Percentiles rank a stretch among this genome's conserved stretches.
phyloP scores from a whole-genome alignment of 2,888 invertebrate species.

The Drosophila atripex region DNA sequence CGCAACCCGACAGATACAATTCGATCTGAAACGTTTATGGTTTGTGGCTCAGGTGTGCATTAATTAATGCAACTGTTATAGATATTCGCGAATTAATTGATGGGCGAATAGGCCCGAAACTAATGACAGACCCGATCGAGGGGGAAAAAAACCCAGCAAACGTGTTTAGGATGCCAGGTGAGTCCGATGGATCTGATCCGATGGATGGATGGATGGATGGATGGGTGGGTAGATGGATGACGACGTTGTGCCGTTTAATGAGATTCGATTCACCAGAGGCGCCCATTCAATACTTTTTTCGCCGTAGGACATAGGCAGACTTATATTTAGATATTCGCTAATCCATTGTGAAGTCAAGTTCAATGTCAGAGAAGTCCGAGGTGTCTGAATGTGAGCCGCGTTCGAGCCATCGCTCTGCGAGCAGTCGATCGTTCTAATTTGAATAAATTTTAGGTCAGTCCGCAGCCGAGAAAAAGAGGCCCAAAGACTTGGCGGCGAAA shows the following conservation, averaged over 20 bases:
- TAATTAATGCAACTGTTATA: conserved; percentile 34
- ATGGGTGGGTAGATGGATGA: conserved; percentile 25
- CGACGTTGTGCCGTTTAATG: conserved; percentile 60
- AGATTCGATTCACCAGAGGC: conserved; percentile 44
- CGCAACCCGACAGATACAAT: too few relatives aligned
- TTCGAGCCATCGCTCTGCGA: background rate
- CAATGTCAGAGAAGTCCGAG: background rate
- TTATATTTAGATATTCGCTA: conserved; percentile 22
- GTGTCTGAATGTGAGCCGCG: conserved; percentile 15
- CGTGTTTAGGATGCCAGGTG: conserved; percentile 26
- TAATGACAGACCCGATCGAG: conserved; percentile 10
- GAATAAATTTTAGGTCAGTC: conserved; percentile 75
- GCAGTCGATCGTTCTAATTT: conserved; percentile 60
- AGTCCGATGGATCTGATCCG: conserved; percentile 35
- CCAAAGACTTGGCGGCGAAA: conserved; percentile 3
- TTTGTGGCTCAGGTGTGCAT: conserved; percentile 16
- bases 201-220: conserved; percentile 10
- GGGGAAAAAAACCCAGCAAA: conserved; percentile 30
- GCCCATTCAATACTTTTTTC: conserved; percentile 21
- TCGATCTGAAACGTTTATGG: background rate
- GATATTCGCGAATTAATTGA: conserved; percentile 41
- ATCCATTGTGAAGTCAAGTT: conserved; percentile 19
- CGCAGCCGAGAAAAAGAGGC: conserved; percentile 11
- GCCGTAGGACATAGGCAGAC: conserved; percentile 7
- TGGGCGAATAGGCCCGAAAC: conserved; percentile 23